phyloP scores from a whole-genome alignment of 2,888 invertebrate genomes.

The Erynnis tages region DNA sequence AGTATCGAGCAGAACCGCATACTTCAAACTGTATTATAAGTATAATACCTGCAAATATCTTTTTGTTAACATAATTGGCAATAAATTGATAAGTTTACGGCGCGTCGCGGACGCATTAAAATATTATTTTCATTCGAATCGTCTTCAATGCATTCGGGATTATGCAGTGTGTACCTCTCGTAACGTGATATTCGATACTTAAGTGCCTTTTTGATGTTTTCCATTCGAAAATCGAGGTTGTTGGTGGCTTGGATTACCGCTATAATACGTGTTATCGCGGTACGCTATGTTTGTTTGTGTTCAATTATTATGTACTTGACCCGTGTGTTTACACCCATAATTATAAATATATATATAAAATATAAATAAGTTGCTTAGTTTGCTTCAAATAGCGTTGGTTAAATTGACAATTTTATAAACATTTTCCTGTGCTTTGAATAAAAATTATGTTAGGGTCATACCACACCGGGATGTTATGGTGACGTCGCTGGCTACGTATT shows the following conservation, averaged over 20 bases:
- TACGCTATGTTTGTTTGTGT: neutral
- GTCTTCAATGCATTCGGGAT: neutral
- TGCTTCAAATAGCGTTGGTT: too few species aligned
- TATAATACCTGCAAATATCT: constrained; percentile 6
- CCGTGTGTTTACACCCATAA: too few species aligned
- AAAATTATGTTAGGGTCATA: too few species aligned
- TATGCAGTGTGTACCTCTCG: constrained; percentile 1
- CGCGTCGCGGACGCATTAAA: constrained; percentile 23
- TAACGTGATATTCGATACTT: constrained; percentile 1
- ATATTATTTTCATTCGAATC: constrained; percentile 29
- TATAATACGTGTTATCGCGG: too few species aligned
- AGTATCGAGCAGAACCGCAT: neutral
- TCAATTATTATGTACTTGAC: too few species aligned
- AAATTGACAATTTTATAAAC: too few species aligned
- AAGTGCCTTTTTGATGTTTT: neutral
- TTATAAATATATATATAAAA: too few species aligned
- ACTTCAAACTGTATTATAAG: neutral
- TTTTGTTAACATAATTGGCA: constrained; percentile 26
- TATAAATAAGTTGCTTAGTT: too few species aligned
- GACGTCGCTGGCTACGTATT: too few species aligned
- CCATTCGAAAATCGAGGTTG: neutral
- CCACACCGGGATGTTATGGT: too few species aligned
- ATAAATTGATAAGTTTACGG: constrained; percentile 32
- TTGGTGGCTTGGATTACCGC: too few species aligned
- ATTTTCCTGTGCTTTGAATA: too few species aligned